Evolutionary conservation across 2,888 invertebrate species (phyloP).

Genomic region (Thalpophila matura): DNA sequence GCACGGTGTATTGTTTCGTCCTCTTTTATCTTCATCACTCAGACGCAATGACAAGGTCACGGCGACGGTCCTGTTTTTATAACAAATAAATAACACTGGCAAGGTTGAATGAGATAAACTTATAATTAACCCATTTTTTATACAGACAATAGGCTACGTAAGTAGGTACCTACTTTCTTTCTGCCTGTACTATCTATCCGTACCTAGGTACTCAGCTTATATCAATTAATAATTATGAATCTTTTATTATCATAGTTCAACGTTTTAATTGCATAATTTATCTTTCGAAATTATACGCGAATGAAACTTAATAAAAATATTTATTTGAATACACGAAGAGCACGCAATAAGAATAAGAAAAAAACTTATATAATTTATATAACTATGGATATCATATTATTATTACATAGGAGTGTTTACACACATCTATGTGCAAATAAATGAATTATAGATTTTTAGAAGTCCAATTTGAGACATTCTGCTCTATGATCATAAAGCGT

Average conservation of each 20-base stretch:
- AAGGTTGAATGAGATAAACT: conserved; percentile 57
- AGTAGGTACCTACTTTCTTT: not conserved
- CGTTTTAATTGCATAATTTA: not conserved
- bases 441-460: not conserved
- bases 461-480: not conserved
- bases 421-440: not conserved
- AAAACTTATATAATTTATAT: too few relatives aligned
- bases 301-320: too few relatives aligned
- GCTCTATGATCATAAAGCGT: not conserved
- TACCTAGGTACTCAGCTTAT: too few relatives aligned
- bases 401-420: too few relatives aligned
- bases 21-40: conserved; percentile 75
- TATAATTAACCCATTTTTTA: conserved; percentile 48
- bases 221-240: too few relatives aligned
- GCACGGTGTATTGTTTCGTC: conserved; percentile 67
- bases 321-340: too few relatives aligned
- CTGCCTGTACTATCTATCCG: not conserved
- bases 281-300: not conserved
- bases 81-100: conserved; percentile 55
- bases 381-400: too few relatives aligned
- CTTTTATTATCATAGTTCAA: too few relatives aligned
- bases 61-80: conserved; percentile 62
- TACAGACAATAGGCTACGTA: conserved; percentile 6
- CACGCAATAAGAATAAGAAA: too few relatives aligned
- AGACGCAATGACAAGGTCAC: conserved; percentile 76